These are phyloP conservation scores for Magallana angulata DNA, from an alignment of 1,140 invertebrate genomes.

Conservation along the genomic window DNA sequence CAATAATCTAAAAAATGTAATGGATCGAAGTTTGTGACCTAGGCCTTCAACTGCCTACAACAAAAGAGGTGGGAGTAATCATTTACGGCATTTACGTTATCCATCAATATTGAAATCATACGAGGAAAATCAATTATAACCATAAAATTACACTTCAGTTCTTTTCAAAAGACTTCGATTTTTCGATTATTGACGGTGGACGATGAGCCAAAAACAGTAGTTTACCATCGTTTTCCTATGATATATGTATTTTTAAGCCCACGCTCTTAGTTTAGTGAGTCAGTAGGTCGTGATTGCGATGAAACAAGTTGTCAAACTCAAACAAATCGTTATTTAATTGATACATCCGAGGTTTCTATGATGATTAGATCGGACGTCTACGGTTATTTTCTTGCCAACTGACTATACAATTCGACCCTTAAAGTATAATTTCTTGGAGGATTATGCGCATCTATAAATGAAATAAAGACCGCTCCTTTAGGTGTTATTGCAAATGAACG, in stretches of 20 bases:
- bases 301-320: no score
- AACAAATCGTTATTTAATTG: no score
- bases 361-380: neutral
- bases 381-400: neutral
- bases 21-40: neutral
- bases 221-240: neutral
- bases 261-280: neutral
- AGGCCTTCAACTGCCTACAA: neutral
- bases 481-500: neutral
- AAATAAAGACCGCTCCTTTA: neutral
- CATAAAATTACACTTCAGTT: neutral
- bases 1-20: neutral
- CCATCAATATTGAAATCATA: neutral
- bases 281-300: neutral
- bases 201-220: neutral
- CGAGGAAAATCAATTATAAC: constrained; percentile 1
- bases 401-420: neutral
- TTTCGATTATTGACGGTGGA: no score
- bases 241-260: neutral
- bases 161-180: neutral
- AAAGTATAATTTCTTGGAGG: neutral
- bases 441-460: constrained; percentile 4
- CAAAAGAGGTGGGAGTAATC: neutral
- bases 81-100: neutral
- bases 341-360: neutral